Conservation (phyloP, 2,113 vertebrate genomes). For the Lanius ludovicianus region DNA sequence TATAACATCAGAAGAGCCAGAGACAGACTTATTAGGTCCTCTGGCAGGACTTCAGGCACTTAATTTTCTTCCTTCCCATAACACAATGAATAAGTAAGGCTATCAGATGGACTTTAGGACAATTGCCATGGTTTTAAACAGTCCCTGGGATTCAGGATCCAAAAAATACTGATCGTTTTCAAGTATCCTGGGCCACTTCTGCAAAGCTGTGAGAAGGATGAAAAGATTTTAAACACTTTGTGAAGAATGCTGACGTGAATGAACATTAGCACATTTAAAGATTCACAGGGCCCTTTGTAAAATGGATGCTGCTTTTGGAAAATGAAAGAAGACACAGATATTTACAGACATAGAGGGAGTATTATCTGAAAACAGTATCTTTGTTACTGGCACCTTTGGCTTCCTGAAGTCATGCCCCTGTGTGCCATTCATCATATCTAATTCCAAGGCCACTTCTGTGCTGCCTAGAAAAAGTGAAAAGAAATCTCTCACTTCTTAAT, state of each 20-base stretch:
- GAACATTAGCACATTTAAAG: neutral
- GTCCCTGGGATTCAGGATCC: neutral
- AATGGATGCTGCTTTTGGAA: neutral
- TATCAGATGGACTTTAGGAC: neutral
- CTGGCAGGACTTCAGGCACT: neutral
- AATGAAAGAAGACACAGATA: neutral
- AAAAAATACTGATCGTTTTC: neutral
- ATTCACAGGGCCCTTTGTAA: neutral
- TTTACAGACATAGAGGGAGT: neutral
- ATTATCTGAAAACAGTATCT: neutral
- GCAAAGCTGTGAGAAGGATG: neutral
- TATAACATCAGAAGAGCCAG: neutral
- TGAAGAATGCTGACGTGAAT: neutral
- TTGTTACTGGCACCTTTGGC: neutral
- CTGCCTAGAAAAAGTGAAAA: neutral
- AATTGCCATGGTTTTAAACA: neutral
- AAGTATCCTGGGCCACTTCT: neutral
- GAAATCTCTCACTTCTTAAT: neutral
- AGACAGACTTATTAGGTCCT: neutral
- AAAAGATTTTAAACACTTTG: neutral
- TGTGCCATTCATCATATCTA: neutral
- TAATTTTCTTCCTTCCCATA: neutral
- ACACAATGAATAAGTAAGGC: neutral
- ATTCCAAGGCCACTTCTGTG: neutral
- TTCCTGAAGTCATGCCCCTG: neutral